These are phyloP conservation scores for Herpetotheres cachinnans DNA, from an alignment of 2,113 vertebrate genomes.

Conservation along the genomic window DNA sequence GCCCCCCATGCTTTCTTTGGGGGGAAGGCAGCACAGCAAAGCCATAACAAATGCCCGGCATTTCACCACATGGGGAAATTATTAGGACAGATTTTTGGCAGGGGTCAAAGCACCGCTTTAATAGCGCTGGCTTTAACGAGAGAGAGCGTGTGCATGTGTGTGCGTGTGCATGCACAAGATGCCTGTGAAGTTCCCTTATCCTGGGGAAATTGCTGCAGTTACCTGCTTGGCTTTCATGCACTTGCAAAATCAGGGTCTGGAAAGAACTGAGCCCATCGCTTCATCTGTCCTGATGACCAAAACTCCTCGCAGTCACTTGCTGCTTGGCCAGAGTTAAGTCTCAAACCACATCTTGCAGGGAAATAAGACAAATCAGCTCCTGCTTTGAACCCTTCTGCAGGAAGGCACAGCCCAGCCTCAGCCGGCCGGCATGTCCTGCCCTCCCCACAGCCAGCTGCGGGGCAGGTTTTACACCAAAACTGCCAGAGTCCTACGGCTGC, in stretches of 20 bases:
- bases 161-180: background rate
- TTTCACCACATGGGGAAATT: background rate
- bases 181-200: background rate
- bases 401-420: background rate
- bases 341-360: background rate
- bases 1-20: fast-evolving
- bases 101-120: background rate
- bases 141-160: background rate
- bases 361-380: background rate
- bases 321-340: background rate
- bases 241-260: background rate
- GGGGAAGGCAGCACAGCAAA: background rate
- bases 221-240: background rate
- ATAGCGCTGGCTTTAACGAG: background rate
- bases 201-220: background rate
- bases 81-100: background rate
- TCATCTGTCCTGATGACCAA: fast-evolving
- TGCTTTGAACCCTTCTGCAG: background rate
- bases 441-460: background rate
- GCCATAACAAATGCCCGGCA: fast-evolving
- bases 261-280: background rate
- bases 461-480: background rate
- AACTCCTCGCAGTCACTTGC: background rate
- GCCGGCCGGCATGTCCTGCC: fast-evolving
- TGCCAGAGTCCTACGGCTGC: background rate